Evolutionary conservation across 2,797 vertebrate species (phyloP).

Genomic region (Pogonophryne albipinna): DNA sequence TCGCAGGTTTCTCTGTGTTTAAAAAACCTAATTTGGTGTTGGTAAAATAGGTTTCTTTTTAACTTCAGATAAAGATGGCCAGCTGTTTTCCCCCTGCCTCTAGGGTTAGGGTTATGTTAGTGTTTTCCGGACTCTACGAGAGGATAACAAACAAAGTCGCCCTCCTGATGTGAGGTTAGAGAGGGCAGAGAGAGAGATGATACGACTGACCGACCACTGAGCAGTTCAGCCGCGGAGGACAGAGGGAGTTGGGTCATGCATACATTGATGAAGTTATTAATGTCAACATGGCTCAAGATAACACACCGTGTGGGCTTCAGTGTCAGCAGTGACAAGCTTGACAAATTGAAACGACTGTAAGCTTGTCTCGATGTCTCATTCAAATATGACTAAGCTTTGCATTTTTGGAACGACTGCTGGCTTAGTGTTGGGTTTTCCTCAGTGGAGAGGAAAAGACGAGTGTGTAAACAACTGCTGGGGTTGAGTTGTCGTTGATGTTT

Average conservation of each 20-base stretch:
- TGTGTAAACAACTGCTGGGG: neutral
- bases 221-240: conserved; percentile 45
- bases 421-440: conserved; percentile 15
- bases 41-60: too few relatives aligned
- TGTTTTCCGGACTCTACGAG: neutral
- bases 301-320: conserved; percentile 7
- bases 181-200: conserved; percentile 11
- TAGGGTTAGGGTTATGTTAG: neutral
- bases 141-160: conserved; percentile 14
- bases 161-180: conserved; percentile 5
- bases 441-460: neutral
- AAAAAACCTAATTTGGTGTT: too few relatives aligned
- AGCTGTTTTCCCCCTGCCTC: neutral
- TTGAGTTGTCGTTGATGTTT: neutral
- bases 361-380: conserved; percentile 8
- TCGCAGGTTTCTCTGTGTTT: too few relatives aligned
- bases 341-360: conserved; percentile 21
- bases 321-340: conserved; percentile 11
- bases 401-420: conserved; percentile 13
- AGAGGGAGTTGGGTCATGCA: conserved; percentile 37
- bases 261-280: conserved; percentile 49
- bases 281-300: conserved; percentile 21
- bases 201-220: conserved; percentile 42
- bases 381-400: conserved; percentile 1
- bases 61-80: too few relatives aligned